Evolutionary conservation across 2,113 vertebrate species (phyloP), one percentile per base, ranked within the genome.

Genomic region (Cygnus buccinator): DNA sequence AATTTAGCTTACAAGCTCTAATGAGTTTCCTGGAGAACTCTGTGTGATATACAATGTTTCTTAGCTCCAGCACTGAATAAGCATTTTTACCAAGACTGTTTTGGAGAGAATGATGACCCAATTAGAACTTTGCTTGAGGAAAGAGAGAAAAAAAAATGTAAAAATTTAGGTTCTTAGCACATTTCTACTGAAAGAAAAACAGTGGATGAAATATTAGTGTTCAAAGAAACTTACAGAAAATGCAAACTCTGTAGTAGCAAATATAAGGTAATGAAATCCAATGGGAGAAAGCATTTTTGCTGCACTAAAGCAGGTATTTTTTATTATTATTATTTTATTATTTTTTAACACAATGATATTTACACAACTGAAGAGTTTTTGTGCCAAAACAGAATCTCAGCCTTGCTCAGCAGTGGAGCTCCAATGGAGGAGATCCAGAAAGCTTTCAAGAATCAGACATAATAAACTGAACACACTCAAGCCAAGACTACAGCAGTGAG

Each of bases 231-330:
- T 28, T 72, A n/a, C 58, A 94, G 31, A 31, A 79, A 93, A 72
- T 37, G 78, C 43, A 90, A 93, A 90, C 29, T 54, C 28, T n/a
- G 18, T 5, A 81, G 66, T 14, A 75, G 46, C 41, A 93, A 84
- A 94, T 44, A 83, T 52, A 95, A 95, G 46, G 63, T 90, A 84
- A 70, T 59, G 44, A 84, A 92, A 90, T 90, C 48, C 21, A 77
- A 66, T 2, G 31, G 43, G 67, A 93, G 43, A 77, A 59, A 85
- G 28, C 12, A 4, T 55, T 84, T 89, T 80, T 90, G 37, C 11
- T 84, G 70, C 70, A 62, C 2, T 37, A 65, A 65, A 85, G 17
- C 35, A 82, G 35, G 5, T 37, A 48, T 48, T 48, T 48, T 22
- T 48, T 48, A 48, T 48, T 48, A 48, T 48, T 48, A 48, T 48